A percentile compares a stretch with the other conserved stretches of the same genome.
phyloP scores from a whole-genome alignment of 2,113 vertebrate species.

The Lates calcarifer region DNA sequence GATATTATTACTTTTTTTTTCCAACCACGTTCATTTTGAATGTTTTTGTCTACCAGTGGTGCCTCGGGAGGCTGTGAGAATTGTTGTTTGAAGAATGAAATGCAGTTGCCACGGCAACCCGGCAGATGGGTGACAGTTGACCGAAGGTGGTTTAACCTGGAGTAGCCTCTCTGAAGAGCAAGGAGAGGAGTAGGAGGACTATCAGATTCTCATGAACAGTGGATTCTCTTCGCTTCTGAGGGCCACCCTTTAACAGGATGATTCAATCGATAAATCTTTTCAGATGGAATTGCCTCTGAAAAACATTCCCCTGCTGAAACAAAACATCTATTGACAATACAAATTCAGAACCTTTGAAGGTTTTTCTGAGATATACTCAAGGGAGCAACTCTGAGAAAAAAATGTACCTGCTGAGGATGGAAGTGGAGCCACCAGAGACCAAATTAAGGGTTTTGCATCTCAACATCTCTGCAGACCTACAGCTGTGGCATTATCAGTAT shows the following conservation, averaged over 20 bases:
- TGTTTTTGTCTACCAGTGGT: conserved; percentile 23
- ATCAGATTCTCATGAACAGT: conserved; percentile 36
- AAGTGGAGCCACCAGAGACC: conserved; percentile 57
- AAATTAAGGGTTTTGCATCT: conserved; percentile 50
- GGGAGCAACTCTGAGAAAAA: conserved; percentile 18
- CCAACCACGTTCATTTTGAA: conserved; percentile 12
- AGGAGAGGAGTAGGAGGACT: background rate
- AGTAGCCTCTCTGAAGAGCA: conserved; percentile 42
- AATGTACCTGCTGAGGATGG: conserved; percentile 1
- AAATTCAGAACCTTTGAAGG: conserved; percentile 50
- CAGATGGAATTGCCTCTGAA: conserved; percentile 65
- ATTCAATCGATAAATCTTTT: conserved; percentile 68
- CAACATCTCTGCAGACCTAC: conserved; percentile 9
- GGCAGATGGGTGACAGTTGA: conserved; percentile 31
- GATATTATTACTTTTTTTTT: background rate
- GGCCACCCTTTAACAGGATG: conserved; percentile 41
- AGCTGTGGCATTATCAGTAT: conserved; percentile 8
- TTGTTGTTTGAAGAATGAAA: conserved; percentile 50
- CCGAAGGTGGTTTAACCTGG: conserved; percentile 57
- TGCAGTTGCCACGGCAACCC: conserved; percentile 70
- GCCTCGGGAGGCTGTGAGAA: conserved; percentile 17
- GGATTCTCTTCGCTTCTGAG: conserved; percentile 17
- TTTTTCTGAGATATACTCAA: conserved; percentile 35
- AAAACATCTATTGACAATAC: conserved; percentile 69
- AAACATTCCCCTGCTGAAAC: conserved; percentile 43